Evolutionary conservation across 2,113 vertebrate species (phyloP), one percentile per base, ranked within the genome.

Genomic region (Perca schrenkii): DNA sequence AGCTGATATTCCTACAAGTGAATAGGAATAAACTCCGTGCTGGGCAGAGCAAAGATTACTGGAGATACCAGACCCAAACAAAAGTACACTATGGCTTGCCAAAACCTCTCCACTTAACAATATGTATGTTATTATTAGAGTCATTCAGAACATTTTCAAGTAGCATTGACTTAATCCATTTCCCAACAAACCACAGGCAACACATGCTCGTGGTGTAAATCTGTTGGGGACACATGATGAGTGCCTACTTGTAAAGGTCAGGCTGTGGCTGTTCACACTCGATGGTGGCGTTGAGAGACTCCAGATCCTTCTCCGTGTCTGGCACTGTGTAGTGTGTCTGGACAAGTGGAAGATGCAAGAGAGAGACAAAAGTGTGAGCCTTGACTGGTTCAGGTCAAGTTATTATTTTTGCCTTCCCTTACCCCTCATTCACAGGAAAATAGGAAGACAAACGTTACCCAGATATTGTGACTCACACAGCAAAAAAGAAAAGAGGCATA

Each of bases 221-320:
- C 83, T 77, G 78, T 8, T 63, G 72, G 40, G 83, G 74, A 46
- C 73, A 62, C 74, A 78, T 74, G 74, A 79, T 82, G 76, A 91
- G 83, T 52, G 86, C 96, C 89, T 97, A 99, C 98, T 98, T 99
- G 95, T 99, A 99, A 93, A 99, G 97, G 95, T 99, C 98, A 46
- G 98, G 97, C 80, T 99, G 98, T 0, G 98, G 98, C 91, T 99
- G 97, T 69, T 99, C 98, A 70, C 98, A 99, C 94, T 99, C 98
- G 2, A 99, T 97, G 0, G 96, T 95, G 92, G 98, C 97, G 0
- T 72, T 95, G 90, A 99, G 96, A 85, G 86, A 73, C 73, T 97
- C 94, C 72, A 99, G 95, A 92, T 96, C 95, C 78, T 95, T 95
- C 0, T 96, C 95, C 0, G 95, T 96, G 84, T 99, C 98, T 77